A percentile compares a stretch with the other conserved stretches of the same genome.
phyloP scores from a whole-genome alignment of 2,888 invertebrate species.

The Oxycera nigricornis region DNA sequence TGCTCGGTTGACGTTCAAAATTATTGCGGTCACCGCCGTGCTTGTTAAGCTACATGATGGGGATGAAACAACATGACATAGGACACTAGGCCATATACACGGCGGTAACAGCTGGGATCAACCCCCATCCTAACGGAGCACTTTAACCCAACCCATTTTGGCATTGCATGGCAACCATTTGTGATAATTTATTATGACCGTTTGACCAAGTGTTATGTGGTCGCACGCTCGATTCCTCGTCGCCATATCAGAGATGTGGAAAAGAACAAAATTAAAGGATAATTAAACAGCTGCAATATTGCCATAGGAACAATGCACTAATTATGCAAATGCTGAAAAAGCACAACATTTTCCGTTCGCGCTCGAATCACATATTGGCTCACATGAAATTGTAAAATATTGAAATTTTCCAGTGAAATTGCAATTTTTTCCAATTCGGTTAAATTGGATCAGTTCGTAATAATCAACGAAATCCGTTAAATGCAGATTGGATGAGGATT shows the following conservation, averaged over 20 bases:
- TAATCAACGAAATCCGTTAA: no score
- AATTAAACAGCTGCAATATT: conserved; percentile 25
- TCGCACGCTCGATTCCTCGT: background rate
- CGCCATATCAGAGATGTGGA: background rate
- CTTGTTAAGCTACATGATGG: conserved; percentile 20
- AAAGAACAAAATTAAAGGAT: conserved; percentile 26
- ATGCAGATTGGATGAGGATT: no score
- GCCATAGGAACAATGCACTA: conserved; percentile 18
- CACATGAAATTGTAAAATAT: background rate
- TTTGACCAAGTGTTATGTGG: conserved; percentile 15
- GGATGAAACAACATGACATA: background rate
- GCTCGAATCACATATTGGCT: background rate
- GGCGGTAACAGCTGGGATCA: background rate
- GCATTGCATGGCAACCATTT: conserved; percentile 28
- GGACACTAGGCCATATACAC: background rate
- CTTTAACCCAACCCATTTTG: conserved; percentile 16
- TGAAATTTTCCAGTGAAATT: background rate
- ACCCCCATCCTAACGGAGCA: background rate
- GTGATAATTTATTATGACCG: conserved; percentile 37
- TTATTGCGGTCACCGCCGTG: conserved; percentile 31
- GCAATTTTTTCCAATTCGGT: background rate
- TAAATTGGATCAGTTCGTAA: background rate
- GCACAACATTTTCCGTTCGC: background rate
- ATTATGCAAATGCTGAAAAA: conserved; percentile 26
- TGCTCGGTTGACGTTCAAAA: conserved; percentile 17